phyloP scores from a whole-genome alignment of 2,113 vertebrate species.

The Vombatus ursinus region DNA sequence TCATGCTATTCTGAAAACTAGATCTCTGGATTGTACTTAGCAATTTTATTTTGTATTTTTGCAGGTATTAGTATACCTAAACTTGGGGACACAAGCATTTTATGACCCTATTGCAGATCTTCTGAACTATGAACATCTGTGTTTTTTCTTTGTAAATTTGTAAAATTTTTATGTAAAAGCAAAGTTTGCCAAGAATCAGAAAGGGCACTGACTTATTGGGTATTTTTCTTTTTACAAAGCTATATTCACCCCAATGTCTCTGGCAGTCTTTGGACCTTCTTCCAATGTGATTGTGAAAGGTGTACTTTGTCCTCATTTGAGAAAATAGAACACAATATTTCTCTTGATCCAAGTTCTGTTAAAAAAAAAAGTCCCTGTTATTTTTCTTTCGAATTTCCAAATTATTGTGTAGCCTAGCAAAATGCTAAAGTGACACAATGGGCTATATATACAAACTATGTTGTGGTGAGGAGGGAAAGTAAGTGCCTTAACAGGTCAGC shows the following conservation, averaged over 20 bases:
- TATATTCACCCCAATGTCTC: constrained; percentile 88
- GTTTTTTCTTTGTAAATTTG: constrained; percentile 90
- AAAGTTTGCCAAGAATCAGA: constrained; percentile 86
- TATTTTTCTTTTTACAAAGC: constrained; percentile 89
- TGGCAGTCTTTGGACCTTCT: constrained; percentile 89
- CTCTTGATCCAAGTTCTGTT: constrained; percentile 83
- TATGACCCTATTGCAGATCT: constrained; percentile 87
- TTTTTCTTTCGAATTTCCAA: constrained; percentile 83
- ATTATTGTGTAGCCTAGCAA: constrained; percentile 82
- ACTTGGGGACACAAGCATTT: constrained; percentile 87
- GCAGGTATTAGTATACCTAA: constrained; percentile 90
- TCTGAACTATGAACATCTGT: constrained; percentile 90
- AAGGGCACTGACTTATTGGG: constrained; percentile 88
- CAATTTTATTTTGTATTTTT: constrained; percentile 92
- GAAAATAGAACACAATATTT: constrained; percentile 88
- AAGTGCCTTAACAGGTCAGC: constrained; percentile 89
- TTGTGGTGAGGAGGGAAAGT: constrained; percentile 78
- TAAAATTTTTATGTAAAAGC: constrained; percentile 86
- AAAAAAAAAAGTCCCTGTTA: constrained; percentile 85
- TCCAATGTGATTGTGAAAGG: constrained; percentile 92
- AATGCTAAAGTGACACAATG: constrained; percentile 80
- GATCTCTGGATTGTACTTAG: constrained; percentile 89
- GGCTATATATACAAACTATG: constrained; percentile 86
- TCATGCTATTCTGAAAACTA: constrained; percentile 89
- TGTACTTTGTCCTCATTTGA: constrained; percentile 87